A percentile compares a stretch with the other conserved stretches of the same genome.
These are phyloP conservation scores for Jaculus jaculus DNA, from an alignment of 2,113 vertebrate genomes.

Conservation along the genomic window DNA sequence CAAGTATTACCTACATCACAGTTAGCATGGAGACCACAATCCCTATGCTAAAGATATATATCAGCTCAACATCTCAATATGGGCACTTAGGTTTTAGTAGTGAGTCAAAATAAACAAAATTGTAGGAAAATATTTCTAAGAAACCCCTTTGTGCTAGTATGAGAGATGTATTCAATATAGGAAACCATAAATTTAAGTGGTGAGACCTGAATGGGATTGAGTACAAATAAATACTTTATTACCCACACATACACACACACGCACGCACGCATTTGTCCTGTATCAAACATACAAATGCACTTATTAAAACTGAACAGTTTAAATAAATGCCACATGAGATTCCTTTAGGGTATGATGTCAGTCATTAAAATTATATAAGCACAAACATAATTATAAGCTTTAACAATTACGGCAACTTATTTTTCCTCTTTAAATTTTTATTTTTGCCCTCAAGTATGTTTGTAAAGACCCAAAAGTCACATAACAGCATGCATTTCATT, in stretches of 20 bases:
- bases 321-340: background rate
- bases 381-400: background rate
- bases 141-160: background rate
- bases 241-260: background rate
- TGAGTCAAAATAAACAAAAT: conserved; percentile 5
- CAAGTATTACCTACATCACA: conserved; percentile 13
- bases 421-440: background rate
- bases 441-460: background rate
- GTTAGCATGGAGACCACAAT: background rate
- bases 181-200: background rate
- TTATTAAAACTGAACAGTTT: background rate
- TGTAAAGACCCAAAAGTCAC: conserved; percentile 48
- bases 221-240: background rate
- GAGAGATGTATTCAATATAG: conserved; percentile 18
- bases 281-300: background rate
- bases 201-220: background rate
- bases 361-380: background rate
- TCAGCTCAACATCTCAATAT: background rate
- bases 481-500: conserved; percentile 75
- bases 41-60: background rate
- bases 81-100: background rate
- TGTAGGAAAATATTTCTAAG: conserved; percentile 8
- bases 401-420: background rate
- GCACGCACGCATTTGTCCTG: background rate
- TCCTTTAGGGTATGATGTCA: background rate